Conservation (phyloP, 2,113 vertebrate genomes). For the Mesoclemmys tuberculata region DNA sequence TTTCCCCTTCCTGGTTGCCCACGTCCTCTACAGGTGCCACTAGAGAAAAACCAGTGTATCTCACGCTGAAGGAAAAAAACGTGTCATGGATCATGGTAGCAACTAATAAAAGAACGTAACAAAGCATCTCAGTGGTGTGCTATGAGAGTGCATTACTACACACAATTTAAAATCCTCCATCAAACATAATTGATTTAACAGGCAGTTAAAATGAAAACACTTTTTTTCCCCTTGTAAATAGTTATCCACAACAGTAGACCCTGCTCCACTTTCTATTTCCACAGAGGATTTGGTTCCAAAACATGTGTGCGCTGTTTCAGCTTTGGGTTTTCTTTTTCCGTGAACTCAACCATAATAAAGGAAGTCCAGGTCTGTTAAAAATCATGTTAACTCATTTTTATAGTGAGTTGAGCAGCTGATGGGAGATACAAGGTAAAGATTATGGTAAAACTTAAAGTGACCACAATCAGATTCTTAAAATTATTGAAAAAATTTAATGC, state of each 20-base stretch:
- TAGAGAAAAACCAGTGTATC: not conserved
- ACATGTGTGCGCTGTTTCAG: not conserved
- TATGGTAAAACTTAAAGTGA: not conserved
- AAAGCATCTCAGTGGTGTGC: not conserved
- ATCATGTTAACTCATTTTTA: not conserved
- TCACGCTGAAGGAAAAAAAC: not conserved
- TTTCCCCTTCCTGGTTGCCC: not conserved
- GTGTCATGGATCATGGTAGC: not conserved
- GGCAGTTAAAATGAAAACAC: not conserved
- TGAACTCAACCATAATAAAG: not conserved
- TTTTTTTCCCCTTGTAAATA: not conserved
- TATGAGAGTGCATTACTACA: no score
- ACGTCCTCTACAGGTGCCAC: not conserved
- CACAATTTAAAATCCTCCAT: not conserved
- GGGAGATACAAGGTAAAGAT: not conserved
- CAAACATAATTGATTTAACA: not conserved
- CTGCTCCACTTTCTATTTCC: not conserved
- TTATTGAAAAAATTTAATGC: not conserved
- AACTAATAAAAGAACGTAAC: not conserved
- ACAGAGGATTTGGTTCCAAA: not conserved
- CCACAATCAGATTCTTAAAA: not conserved
- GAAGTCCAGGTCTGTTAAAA: not conserved
- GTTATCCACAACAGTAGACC: not conserved
- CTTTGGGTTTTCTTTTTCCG: not conserved
- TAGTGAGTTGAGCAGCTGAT: not conserved